Evolutionary conservation across 1,140 invertebrate species (phyloP).

Genomic region (Daktulosphaira vitifoliae): DNA sequence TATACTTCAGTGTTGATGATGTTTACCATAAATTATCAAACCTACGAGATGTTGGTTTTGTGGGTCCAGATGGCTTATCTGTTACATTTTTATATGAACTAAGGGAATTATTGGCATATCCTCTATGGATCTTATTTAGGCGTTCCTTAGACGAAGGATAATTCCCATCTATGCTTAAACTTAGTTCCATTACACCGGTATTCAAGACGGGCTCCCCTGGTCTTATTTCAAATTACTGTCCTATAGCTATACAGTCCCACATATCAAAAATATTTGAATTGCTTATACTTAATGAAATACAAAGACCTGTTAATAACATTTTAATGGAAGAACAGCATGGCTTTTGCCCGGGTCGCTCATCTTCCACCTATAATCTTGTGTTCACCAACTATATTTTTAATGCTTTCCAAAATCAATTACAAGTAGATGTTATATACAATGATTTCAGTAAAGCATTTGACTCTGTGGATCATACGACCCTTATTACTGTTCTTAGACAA

Average conservation of each 20-base stretch:
- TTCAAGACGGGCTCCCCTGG: background rate
- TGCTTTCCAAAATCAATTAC: conserved; percentile 20
- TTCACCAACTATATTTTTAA: background rate
- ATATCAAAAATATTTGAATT: background rate
- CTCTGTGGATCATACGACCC: conserved; percentile 36
- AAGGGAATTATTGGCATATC: background rate
- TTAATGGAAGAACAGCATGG: no score
- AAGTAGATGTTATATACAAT: conserved; percentile 38
- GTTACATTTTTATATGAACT: background rate
- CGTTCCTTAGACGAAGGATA: background rate
- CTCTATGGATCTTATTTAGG: background rate
- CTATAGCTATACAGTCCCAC: background rate
- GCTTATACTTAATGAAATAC: background rate
- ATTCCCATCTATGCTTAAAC: background rate
- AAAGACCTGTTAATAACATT: background rate
- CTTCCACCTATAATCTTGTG: background rate
- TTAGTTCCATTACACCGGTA: background rate
- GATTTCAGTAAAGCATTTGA: conserved; percentile 41
- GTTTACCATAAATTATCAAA: background rate
- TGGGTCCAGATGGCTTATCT: background rate
- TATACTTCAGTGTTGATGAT: background rate
- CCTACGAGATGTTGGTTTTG: background rate
- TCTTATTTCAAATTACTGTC: background rate
- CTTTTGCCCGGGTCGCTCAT: no score
- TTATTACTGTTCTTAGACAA: conserved; percentile 34